Base-by-base conservation (phyloP, 2,888 invertebrate genomes). In the Rhodophaea formosa region DNA sequence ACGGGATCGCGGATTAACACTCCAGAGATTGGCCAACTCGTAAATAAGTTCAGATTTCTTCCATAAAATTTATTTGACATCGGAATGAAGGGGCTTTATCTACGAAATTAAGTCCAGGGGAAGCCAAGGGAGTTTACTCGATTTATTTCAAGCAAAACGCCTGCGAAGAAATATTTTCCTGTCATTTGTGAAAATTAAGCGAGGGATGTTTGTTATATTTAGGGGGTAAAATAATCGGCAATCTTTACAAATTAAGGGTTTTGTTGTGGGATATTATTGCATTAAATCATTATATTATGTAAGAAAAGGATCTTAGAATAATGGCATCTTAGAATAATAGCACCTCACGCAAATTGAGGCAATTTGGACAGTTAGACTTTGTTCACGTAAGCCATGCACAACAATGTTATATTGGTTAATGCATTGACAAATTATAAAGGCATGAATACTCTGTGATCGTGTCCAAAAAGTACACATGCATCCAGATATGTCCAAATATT, bases 1-100 rank as follows among this genome's bases (percentile, higher is more conserved):
- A 56, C 55, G 56, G 57, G 62, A 55, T 42, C 44, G 53, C 49
- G 62, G 67, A 67, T 66, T 69, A 69, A 65, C 67, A 67, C 69
- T 65, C 62, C 59, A 61, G 65, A 64, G 69, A 67, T 64, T 63
- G 59, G 57, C 53, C 10, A 53, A 52, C 59, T 58, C 62, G 61
- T 62, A 64, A 64, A 65, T 62, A 65, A 59, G 60, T 62, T 65
- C 60, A 60, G 59, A 61, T 61, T 65, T 65, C 57, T 56, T 55
- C 59, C 56, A 57, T 56, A 45, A 61, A 62, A 62, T 64, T 64
- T 64, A 61, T 64, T 62, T 60, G 61, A 52, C 62, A 59, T 59
- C 53, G 59, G 60, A 62, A 64, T 64, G 62, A 62, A 55, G 56
- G 61, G 59, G 56, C 58, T 62, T 64, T 62, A 53, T 62, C 54